Evolutionary conservation across 2,888 invertebrate genomes (phyloP), one percentile per base, ranked within the genome.

Genomic region (Cepaea hortensis): DNA sequence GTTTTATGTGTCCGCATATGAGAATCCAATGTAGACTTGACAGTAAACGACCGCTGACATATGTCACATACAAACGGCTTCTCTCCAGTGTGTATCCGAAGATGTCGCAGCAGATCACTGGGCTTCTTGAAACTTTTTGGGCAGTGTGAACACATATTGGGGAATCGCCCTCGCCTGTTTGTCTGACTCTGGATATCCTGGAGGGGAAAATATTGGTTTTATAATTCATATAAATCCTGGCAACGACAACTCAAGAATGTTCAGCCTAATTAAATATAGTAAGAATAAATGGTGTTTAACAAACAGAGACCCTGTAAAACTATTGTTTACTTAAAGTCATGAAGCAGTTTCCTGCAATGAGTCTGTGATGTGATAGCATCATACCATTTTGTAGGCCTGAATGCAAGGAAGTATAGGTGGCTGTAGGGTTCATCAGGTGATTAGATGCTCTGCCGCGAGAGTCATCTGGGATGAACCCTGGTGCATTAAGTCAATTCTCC

Each of bases 1-100:
- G 91, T 87, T 75, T 90, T 90, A 86, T 94, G 94, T 7, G 94
- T 94, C 88, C 93, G 93, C 91, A 92, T 90, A 85, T 94, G 94
- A 88, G 93, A 93, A 90, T 96, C 95, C 68, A 96, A 94, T 0
- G 96, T 96, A 6, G 96, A 96, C 92, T 96, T 96, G 5, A 96
- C 95, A 2, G 96, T 95, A 91, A 96, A 96, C 0, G 91, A 89
- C 15, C 92, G 88, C 4, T 88, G 87, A 91, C 95, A 95, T 48
- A 91, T 91, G 7, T 93, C 91, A 91, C 95, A 95, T 7, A 83
- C 81, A 88, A 92, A 95, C 0, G 95, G 95, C 88, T 94, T 94
- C 94, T 94, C 96, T 95, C 93, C 95, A 90, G 94, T 96, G 95
- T 92, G 95, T 90, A 93, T 95, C 46, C 95, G 90, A 11, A 93